Evolutionary conservation across 2,888 invertebrate species (phyloP), one percentile per base, ranked within the genome.

Genomic region (Opisthograptis luteolata): DNA sequence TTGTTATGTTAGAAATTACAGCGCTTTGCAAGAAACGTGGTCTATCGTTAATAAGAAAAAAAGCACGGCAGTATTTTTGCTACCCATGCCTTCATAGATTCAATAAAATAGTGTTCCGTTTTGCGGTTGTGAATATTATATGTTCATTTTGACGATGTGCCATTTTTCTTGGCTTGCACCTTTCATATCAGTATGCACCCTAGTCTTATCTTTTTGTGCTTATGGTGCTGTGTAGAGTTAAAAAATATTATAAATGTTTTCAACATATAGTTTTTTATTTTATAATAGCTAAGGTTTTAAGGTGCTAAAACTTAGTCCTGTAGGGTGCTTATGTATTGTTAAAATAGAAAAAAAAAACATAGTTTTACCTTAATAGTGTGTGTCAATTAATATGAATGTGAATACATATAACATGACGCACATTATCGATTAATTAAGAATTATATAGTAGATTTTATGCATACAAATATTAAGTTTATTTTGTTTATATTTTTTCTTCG

Each of bases 191-290:
- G 59, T 34, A 14, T 55, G 66, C 64, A 66, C 73, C 66, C 70
- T 73, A 76, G 72, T 76, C 72, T 63, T 39, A 50, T 60, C 28
- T 58, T 49, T 25, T 48, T 58, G 40, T 60, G 56, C 55, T 62
- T 54, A 53, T 60, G 70, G 73, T 73, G 71, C 73, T 70, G 35
- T 59, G 13, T 52, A 42, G 10, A 30, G 5, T 41, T 40, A 40
- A 25, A 25, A 39, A 14, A 44, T 17, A 9, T 25, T 46, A 51
- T 30, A n/a, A 14, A 22, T 45, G 27, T 44, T 49, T 37, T 48
- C 30, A 55, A 58, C 58, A 56, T 47, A 58, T 54, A 52, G 9
- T n/a, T n/a, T n/a, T n/a, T n/a, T n/a, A 43, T 58, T 56, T 59
- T 57, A 52, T 55, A 46, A 46, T 41, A 27, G 17, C 50, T 52